Evolutionary conservation across 1,140 invertebrate genomes (phyloP).

Genomic region (Wasmannia auropunctata): DNA sequence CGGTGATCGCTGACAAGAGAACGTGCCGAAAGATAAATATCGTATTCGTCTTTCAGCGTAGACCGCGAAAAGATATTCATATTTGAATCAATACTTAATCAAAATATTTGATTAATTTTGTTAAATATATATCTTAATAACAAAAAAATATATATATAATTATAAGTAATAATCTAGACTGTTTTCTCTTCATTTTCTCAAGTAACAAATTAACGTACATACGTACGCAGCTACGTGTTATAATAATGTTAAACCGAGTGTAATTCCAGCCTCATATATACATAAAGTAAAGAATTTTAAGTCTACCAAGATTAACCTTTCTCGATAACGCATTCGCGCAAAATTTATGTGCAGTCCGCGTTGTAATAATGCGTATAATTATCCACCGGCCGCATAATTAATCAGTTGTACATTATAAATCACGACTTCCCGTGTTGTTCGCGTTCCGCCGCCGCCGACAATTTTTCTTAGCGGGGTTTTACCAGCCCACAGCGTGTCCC

Average conservation of each 20-base stretch:
- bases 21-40: conserved; percentile 20
- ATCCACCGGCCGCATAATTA: conserved; percentile 6
- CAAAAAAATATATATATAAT: not conserved
- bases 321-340: not conserved
- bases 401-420: conserved; percentile 38
- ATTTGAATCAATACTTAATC: not conserved
- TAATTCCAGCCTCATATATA: not conserved
- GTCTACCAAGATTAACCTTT: not conserved
- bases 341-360: conserved; percentile 2
- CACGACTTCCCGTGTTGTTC: conserved; percentile 23
- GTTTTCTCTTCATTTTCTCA: not conserved
- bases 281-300: not conserved
- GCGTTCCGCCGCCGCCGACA: not conserved
- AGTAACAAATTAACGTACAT: not conserved
- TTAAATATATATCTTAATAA: not conserved
- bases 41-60: conserved; percentile 12
- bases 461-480: not conserved
- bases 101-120: not conserved
- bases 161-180: not conserved
- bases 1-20: conserved; percentile 40
- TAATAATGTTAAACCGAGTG: not conserved
- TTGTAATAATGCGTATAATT: conserved; percentile 22
- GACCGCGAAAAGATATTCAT: not conserved
- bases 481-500: not conserved
- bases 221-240: not conserved